A percentile compares a stretch with the other conserved stretches of the same genome.
Conservation (phyloP, 2,113 vertebrate genomes). For the Indicator indicator region DNA sequence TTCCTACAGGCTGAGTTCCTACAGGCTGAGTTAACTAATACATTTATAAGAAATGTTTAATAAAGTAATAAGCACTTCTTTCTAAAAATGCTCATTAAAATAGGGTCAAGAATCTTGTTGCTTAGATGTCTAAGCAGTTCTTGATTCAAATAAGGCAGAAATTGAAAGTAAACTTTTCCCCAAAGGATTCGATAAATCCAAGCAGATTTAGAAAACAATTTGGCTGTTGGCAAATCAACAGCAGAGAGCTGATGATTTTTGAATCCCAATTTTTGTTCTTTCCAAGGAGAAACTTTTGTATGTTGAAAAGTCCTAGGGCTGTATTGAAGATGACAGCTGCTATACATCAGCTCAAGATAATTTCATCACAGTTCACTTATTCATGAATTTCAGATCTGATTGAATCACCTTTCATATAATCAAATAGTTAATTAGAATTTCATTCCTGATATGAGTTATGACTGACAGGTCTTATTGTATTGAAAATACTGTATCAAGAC, state of each 20-base stretch:
- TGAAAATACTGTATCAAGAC: background rate
- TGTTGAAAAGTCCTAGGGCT: background rate
- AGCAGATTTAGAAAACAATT: background rate
- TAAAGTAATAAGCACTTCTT: background rate
- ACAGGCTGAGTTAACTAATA: background rate
- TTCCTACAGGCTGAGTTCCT: background rate
- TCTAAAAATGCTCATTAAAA: background rate
- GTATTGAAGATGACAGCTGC: background rate
- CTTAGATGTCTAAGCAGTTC: background rate
- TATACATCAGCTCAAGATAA: background rate
- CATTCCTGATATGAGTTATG: background rate
- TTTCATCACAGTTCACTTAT: background rate
- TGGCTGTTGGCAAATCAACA: background rate
- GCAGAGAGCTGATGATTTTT: background rate
- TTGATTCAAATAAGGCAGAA: background rate
- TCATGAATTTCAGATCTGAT: background rate
- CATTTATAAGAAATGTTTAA: background rate
- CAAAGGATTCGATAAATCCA: background rate
- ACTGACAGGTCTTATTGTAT: background rate
- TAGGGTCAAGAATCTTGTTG: background rate
- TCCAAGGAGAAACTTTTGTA: background rate
- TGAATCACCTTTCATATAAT: background rate
- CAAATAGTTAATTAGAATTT: background rate
- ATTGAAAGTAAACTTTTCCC: background rate
- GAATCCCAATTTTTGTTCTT: background rate